Conservation (phyloP, 2,888 invertebrate genomes). For the Odontothrips loti region DNA sequence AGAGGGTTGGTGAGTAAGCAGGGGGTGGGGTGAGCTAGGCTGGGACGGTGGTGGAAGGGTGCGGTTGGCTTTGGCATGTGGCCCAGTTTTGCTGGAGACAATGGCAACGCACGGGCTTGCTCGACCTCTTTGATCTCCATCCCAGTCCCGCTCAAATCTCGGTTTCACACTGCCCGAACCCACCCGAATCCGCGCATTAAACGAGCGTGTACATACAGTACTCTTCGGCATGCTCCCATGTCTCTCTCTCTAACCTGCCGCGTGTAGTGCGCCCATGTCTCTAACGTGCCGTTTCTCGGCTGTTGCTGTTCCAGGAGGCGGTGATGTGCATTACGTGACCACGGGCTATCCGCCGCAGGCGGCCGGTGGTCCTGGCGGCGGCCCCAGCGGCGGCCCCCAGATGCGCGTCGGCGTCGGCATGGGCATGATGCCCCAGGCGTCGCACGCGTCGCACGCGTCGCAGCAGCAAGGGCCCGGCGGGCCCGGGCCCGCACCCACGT, state of each 20-base stretch:
- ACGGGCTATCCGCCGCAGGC: neutral
- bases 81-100: no score
- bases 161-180: no score
- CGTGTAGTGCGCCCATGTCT: neutral
- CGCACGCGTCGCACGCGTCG: neutral
- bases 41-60: no score
- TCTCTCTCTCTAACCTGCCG: neutral
- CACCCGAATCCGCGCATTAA: no score
- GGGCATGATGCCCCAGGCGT: neutral
- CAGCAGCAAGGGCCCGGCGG: conserved; percentile 3
- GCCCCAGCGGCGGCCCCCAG: conserved; percentile 13
- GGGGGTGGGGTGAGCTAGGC: no score
- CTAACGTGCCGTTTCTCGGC: neutral
- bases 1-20: no score
- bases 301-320: conserved; percentile 16
- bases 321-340: neutral
- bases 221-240: neutral
- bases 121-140: no score
- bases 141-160: no score
- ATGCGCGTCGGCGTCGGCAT: neutral
- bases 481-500: neutral
- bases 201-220: no score
- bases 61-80: no score
- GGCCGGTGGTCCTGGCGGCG: neutral
- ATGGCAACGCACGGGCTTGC: no score